phyloP scores from a whole-genome alignment of 2,113 vertebrate species.

The Eonycteris spelaea region DNA sequence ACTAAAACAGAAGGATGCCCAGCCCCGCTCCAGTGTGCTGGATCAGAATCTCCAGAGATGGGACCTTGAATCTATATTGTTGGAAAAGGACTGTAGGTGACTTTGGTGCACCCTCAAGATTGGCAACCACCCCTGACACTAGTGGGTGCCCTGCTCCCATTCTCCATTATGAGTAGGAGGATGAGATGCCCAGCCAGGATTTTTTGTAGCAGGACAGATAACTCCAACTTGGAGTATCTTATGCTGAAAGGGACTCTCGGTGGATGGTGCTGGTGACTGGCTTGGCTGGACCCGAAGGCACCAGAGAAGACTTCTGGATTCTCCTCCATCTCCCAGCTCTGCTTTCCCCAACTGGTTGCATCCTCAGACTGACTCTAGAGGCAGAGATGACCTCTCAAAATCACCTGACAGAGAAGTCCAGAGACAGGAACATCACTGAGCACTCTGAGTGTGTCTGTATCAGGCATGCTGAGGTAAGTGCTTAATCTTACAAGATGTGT shows the following conservation, averaged over 20 bases:
- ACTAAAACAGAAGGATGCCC: background rate
- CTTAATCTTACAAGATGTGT: background rate
- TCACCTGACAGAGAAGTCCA: background rate
- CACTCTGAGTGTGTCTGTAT: background rate
- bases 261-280: background rate
- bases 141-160: background rate
- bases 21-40: background rate
- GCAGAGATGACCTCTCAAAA: background rate
- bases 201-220: background rate
- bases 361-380: background rate
- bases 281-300: too few relatives aligned
- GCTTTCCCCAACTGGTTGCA: background rate
- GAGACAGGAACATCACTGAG: background rate
- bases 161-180: background rate
- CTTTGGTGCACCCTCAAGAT: background rate
- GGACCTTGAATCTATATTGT: background rate
- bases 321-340: background rate
- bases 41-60: background rate
- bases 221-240: background rate
- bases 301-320: background rate
- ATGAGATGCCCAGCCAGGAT: background rate
- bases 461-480: background rate
- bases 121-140: background rate
- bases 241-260: background rate
- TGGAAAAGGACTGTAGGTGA: background rate